Conservation (phyloP, 1,140 invertebrate species). For the Pseudomyrmex gracilis region DNA sequence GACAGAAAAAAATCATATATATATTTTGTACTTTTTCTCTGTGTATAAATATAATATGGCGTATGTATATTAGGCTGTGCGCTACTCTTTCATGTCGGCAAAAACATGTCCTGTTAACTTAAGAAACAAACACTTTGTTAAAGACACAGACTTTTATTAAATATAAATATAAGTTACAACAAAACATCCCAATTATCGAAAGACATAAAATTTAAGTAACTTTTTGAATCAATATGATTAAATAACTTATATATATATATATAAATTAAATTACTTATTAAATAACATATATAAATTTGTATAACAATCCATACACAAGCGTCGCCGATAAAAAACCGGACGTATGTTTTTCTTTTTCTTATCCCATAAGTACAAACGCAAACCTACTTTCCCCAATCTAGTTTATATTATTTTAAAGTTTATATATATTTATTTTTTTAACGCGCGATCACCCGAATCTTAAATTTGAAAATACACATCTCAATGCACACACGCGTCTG, state of each 20-base stretch:
- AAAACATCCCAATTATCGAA: conserved; percentile 53
- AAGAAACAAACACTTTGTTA: conserved; percentile 58
- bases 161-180: conserved; percentile 72
- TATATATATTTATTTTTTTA: too few species aligned
- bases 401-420: too few species aligned
- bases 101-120: conserved; percentile 31
- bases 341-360: not conserved
- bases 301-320: conserved; percentile 65
- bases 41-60: conserved; percentile 35
- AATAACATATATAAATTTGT: conserved; percentile 1
- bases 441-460: too few species aligned
- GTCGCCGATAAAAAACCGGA: conserved; percentile 5
- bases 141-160: conserved; percentile 55
- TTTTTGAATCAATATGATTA: not conserved
- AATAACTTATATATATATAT: too few species aligned
- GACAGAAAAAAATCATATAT: conserved; percentile 24
- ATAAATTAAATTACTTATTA: too few species aligned
- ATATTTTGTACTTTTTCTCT: conserved; percentile 65
- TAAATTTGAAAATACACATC: too few species aligned
- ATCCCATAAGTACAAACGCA: conserved; percentile 4
- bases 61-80: conserved; percentile 8
- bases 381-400: too few species aligned
- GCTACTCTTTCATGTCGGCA: conserved; percentile 42
- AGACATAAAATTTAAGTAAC: conserved; percentile 19
- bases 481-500: too few species aligned